Percentiles rank a stretch among this genome's conserved stretches.
phyloP scores from a whole-genome alignment of 2,797 vertebrate genomes.

The Eulemur albifrons region DNA sequence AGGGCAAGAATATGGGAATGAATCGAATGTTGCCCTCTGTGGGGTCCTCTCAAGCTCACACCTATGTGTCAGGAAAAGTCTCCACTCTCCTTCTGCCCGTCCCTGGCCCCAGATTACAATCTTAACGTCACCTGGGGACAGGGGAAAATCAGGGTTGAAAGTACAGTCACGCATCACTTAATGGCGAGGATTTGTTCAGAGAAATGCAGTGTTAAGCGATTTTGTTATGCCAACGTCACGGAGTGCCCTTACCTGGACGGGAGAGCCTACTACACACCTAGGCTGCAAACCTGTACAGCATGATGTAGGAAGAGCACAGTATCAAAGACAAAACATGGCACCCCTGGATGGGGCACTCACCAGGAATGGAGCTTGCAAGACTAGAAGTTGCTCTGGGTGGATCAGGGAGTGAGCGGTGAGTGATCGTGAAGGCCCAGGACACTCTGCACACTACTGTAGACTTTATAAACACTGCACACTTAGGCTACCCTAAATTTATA shows the following conservation, averaged over 20 bases:
- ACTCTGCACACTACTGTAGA: accelerated
- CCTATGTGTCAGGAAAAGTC: neutral
- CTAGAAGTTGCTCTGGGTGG: neutral
- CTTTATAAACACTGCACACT: neutral
- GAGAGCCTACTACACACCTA: neutral
- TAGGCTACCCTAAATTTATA: neutral
- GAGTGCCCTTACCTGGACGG: neutral
- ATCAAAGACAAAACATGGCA: neutral
- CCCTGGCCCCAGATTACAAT: neutral
- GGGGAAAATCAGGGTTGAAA: neutral
- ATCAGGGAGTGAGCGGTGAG: neutral
- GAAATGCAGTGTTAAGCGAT: neutral
- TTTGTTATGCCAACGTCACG: too few species aligned
- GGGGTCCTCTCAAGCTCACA: neutral
- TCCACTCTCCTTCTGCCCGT: neutral
- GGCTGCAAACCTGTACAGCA: neutral
- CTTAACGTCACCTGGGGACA: neutral
- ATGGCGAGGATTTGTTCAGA: neutral
- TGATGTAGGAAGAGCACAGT: neutral
- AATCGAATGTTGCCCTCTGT: neutral
- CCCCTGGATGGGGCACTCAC: neutral
- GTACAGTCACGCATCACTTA: neutral
- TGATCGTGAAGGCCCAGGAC: neutral
- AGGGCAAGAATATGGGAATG: neutral
- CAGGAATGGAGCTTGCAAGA: neutral